Percentiles rank a stretch among this genome's conserved stretches.
Evolutionary conservation across 2,888 invertebrate species (phyloP).

Genomic region (Caenorhabditis sp.): DNA sequence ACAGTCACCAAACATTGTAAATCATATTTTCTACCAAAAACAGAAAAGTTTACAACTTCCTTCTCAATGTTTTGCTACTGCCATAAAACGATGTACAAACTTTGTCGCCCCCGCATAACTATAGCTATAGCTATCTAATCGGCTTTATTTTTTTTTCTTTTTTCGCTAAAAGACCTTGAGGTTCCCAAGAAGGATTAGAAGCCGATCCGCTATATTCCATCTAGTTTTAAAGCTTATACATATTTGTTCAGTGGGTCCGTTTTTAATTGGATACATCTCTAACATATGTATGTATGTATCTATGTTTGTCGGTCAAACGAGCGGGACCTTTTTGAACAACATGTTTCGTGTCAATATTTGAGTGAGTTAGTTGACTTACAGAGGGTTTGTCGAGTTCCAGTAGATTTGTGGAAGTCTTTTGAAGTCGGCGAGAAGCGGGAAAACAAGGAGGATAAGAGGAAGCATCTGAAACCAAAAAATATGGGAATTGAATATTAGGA

Average conservation of each 20-base stretch:
- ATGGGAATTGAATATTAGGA: background rate
- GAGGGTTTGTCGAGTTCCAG: conserved; percentile 54
- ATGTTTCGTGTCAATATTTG: background rate
- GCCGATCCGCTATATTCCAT: too few relatives aligned
- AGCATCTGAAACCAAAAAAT: background rate
- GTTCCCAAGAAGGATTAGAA: background rate
- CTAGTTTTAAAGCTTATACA: background rate
- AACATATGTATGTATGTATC: background rate
- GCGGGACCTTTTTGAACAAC: background rate
- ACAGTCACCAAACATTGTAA: background rate
- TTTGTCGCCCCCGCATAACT: background rate
- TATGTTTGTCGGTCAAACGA: background rate
- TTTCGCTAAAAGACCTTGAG: background rate
- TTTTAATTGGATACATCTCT: background rate
- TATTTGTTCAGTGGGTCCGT: background rate
- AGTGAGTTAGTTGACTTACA: conserved; percentile 32
- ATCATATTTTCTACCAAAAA: background rate
- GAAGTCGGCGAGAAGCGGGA: background rate
- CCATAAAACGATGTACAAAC: background rate
- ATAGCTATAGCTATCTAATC: background rate
- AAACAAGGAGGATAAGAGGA: background rate
- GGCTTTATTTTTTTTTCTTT: background rate
- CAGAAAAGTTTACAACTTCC: background rate
- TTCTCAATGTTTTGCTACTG: background rate
- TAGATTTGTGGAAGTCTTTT: conserved; percentile 52